Percentiles rank a stretch among this genome's conserved stretches.
Evolutionary conservation across 2,797 vertebrate species (phyloP).

Genomic region (Allobates femoralis): DNA sequence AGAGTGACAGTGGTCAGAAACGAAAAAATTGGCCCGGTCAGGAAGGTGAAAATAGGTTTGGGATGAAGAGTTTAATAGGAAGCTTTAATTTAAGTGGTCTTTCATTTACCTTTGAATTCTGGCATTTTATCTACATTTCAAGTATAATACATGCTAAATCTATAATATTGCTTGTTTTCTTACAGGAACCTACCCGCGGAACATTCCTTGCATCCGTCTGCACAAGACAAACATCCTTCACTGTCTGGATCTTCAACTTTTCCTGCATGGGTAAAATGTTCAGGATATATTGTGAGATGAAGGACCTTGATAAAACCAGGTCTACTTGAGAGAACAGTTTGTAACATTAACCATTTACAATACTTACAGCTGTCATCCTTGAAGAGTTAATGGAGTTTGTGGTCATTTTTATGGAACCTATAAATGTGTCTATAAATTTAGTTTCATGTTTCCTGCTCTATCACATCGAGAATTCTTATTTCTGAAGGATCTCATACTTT

Average conservation of each 20-base stretch:
- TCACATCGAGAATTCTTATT: neutral
- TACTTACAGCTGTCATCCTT: neutral
- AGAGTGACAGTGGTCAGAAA: too few relatives aligned
- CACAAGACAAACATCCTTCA: slow-evolving; percentile 82
- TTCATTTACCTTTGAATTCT: neutral
- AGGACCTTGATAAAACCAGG: neutral
- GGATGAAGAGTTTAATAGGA: too few relatives aligned
- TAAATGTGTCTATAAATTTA: neutral
- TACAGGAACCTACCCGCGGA: slow-evolving; percentile 72
- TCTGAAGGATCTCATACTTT: neutral
- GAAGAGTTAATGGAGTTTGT: neutral
- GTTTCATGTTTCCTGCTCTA: neutral
- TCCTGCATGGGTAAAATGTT: slow-evolving; percentile 71
- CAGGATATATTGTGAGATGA: neutral
- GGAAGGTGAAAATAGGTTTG: too few relatives aligned
- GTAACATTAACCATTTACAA: neutral
- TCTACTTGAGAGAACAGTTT: neutral
- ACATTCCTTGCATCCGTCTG: slow-evolving; percentile 86
- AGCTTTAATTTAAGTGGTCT: neutral
- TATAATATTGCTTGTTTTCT: neutral
- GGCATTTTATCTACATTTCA: too few relatives aligned
- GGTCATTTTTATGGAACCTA: neutral
- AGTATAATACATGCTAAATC: neutral
- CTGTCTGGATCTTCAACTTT: slow-evolving; percentile 75
- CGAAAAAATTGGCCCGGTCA: too few relatives aligned